Evolutionary conservation across 2,888 invertebrate genomes (phyloP).

Genomic region (Gisinianus flammeolus): DNA sequence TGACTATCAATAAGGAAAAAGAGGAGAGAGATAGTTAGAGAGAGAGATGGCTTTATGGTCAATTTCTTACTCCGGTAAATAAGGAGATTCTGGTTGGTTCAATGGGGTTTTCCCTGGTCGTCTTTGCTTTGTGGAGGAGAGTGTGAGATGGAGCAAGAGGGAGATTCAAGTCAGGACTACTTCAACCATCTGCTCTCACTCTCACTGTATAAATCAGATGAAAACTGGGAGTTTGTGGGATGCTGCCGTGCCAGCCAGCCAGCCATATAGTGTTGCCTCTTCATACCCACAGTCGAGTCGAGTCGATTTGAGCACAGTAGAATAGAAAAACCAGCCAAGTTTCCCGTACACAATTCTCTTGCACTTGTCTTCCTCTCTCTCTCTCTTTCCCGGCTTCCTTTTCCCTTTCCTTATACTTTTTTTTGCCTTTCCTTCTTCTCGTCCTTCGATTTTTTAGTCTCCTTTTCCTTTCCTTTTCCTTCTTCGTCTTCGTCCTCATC

Average conservation of each 20-base stretch:
- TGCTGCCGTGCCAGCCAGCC: no score
- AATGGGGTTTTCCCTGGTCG: no score
- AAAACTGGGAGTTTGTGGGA: conserved; percentile 1
- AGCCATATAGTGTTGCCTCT: no score
- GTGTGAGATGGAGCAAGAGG: not conserved
- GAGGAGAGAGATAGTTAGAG: conserved; percentile 5
- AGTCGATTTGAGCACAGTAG: no score
- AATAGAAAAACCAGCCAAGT: no score
- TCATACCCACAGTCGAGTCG: no score
- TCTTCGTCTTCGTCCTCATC: not conserved
- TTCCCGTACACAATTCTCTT: no score
- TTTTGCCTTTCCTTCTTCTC: conserved; percentile 11
- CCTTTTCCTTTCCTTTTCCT: no score
- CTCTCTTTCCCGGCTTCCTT: conserved; percentile 10
- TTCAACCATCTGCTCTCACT: not conserved
- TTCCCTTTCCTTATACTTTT: conserved; percentile 32
- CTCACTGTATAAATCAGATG: conserved; percentile 17
- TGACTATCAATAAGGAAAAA: conserved; percentile 8
- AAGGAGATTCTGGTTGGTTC: not conserved
- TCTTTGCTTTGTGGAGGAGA: not conserved
- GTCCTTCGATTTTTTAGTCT: conserved; percentile 32
- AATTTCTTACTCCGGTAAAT: conserved; percentile 25
- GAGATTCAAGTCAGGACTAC: not conserved
- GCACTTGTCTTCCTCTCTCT: conserved; percentile 5
- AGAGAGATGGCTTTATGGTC: conserved; percentile 29